Evolutionary conservation across 2,113 vertebrate species (phyloP), one percentile per base, ranked within the genome.

Genomic region (Oncorhynchus gorbuscha): DNA sequence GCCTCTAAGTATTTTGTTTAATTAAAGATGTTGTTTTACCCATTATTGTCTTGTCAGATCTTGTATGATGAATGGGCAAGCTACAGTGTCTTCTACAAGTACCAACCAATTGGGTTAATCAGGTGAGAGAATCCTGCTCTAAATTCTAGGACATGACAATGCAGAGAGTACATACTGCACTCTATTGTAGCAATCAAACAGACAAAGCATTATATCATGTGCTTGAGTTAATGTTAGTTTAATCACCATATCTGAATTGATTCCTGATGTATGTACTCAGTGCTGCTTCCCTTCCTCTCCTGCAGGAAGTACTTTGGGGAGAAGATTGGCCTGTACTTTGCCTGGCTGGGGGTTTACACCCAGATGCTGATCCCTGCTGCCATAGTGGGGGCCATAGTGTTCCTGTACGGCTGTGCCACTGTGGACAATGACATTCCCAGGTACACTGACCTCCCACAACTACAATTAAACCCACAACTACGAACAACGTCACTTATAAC

Each of bases 261-360:
- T 24, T 67, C 13, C 26, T 30, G 11, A 67, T 67, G 8, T 22
- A 22, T 16, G 35, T 64, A 20, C 9, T 20, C 13, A 20, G 28
- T 4, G 3, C 39, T 69, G 24, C 13, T 45, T 45, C 0, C n/a
- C 3, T 59, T 69, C 55, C 75, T 75, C 32, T 75, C 72, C 86
- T 75, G 65, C 85, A 99, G 98, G 90, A 99, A 99, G 90, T 99
- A 99, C 75, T 99, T 97, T 32, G 97, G 98, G n/a, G 98, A 99
- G 91, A 99, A 99, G 92, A 94, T 99, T 0, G 97, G 96, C 26
- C 91, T 99, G 3, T 99, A 99, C 85, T 99, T 99, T 74, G 97
- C 97, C 91, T 99, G 98, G 98, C 91, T 99, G 82, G 98, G 98
- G 12, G 97, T 99, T 75, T 99, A 99, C 90, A 99, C 98, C 5